phyloP scores from a whole-genome alignment of 2,113 vertebrate genomes.

The Hippolais icterina region DNA sequence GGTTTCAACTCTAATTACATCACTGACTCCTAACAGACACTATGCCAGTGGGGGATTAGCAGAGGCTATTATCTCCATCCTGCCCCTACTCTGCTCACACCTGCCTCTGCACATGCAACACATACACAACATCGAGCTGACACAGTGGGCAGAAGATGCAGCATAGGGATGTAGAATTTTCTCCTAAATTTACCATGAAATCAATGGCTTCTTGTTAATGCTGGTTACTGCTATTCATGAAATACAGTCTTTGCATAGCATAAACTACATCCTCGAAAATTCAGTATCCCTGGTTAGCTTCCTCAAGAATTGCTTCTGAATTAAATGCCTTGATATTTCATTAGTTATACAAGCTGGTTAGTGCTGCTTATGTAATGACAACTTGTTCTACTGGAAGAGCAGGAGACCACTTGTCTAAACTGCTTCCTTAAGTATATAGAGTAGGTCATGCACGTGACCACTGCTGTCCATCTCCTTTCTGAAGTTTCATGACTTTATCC shows the following conservation, averaged over 20 bases:
- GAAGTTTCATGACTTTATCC: not conserved
- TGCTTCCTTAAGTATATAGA: not conserved
- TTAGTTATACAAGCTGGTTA: slow-evolving; percentile 16
- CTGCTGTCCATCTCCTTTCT: not conserved
- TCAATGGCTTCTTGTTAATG: not conserved
- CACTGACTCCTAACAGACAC: slow-evolving; percentile 21
- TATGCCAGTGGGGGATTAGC: slow-evolving; percentile 23
- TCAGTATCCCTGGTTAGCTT: not conserved
- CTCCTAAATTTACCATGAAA: not conserved
- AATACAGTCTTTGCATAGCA: not conserved
- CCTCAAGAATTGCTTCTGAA: not conserved
- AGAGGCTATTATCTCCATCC: slow-evolving; percentile 9
- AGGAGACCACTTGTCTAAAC: not conserved
- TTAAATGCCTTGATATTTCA: not conserved
- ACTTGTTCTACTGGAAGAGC: not conserved
- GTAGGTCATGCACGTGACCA: not conserved
- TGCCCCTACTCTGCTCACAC: slow-evolving; percentile 14
- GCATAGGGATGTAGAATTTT: not conserved
- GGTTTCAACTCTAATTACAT: slow-evolving; percentile 24
- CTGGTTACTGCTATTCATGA: not conserved
- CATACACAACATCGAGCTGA: not conserved
- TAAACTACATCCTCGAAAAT: not conserved
- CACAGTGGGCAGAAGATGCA: not conserved
- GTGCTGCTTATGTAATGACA: not conserved
- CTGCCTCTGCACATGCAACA: slow-evolving; percentile 17